Evolutionary conservation across 2,888 invertebrate genomes (phyloP).

Genomic region (Cephus spinipes): DNA sequence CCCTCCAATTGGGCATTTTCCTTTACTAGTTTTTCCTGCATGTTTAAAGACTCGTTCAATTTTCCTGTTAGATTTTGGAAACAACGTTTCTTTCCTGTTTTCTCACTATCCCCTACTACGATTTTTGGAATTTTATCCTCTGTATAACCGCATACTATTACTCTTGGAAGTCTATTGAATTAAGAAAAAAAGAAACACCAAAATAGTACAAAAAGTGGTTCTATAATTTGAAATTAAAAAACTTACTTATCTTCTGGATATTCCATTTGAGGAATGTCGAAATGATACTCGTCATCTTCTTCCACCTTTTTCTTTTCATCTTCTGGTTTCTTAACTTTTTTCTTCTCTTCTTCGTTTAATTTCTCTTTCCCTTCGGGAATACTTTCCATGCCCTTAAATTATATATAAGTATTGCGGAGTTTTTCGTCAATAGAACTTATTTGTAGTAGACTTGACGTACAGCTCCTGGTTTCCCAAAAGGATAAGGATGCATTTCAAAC

Average conservation of each 20-base stretch:
- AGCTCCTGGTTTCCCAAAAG: slow-evolving; percentile 30
- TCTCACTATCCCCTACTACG: slow-evolving; percentile 68
- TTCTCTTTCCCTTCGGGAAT: slow-evolving; percentile 27
- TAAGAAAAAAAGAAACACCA: background rate
- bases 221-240: slow-evolving; percentile 2
- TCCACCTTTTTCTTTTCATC: slow-evolving; percentile 11
- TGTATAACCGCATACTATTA: slow-evolving; percentile 69
- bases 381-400: slow-evolving; percentile 43
- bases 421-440: slow-evolving; percentile 25
- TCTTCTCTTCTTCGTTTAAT: slow-evolving; percentile 30
- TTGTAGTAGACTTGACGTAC: slow-evolving; percentile 13
- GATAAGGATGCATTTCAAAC: slow-evolving; percentile 48
- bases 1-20: slow-evolving; percentile 78
- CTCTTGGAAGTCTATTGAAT: slow-evolving; percentile 64
- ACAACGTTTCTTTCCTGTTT: slow-evolving; percentile 53
- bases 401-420: background rate
- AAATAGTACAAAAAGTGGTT: background rate
- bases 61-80: slow-evolving; percentile 68
- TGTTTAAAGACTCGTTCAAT: slow-evolving; percentile 74
- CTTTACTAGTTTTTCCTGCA: slow-evolving; percentile 76
- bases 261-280: slow-evolving; percentile 50
- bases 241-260: slow-evolving; percentile 58
- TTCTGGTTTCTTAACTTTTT: background rate
- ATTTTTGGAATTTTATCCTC: slow-evolving; percentile 70
- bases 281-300: slow-evolving; percentile 30